These are phyloP conservation scores for Onchidella celtica DNA, from an alignment of 2,888 invertebrate genomes.

Conservation along the genomic window DNA sequence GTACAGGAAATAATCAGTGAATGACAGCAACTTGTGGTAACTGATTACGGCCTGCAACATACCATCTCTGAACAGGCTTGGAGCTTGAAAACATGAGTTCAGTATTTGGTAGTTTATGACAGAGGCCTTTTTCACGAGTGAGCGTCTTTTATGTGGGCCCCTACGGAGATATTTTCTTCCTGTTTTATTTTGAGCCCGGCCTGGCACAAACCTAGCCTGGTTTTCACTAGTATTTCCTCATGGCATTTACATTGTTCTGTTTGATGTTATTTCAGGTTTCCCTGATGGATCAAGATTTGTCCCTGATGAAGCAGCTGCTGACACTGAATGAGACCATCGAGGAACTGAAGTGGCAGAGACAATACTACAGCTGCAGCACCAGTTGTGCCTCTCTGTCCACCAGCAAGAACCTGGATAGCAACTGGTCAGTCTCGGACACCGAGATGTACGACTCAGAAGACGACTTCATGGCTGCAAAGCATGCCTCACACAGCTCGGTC, in stretches of 20 bases:
- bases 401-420: slow-evolving; percentile 61
- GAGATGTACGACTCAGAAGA: slow-evolving; percentile 67
- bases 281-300: slow-evolving; percentile 76
- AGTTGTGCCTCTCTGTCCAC: slow-evolving; percentile 65
- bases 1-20: too few relatives aligned
- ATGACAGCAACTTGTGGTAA: too few relatives aligned
- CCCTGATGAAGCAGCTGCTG: slow-evolving; percentile 75
- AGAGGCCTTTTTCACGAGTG: too few relatives aligned
- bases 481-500: background rate
- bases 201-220: too few relatives aligned
- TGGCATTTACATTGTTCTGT: background rate
- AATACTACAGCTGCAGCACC: slow-evolving; percentile 61
- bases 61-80: too few relatives aligned
- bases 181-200: too few relatives aligned
- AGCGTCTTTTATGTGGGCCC: too few relatives aligned
- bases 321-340: slow-evolving; percentile 77
- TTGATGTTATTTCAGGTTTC: slow-evolving; percentile 71
- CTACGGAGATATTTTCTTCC: too few relatives aligned
- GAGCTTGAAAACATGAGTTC: too few relatives aligned
- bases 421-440: slow-evolving; percentile 69
- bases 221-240: too few relatives aligned
- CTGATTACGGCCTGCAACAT: too few relatives aligned
- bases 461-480: slow-evolving; percentile 34
- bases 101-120: too few relatives aligned
- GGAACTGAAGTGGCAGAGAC: slow-evolving; percentile 74